Evolutionary conservation across 2,888 invertebrate species (phyloP).

Genomic region (Apomyelois bistriatella): DNA sequence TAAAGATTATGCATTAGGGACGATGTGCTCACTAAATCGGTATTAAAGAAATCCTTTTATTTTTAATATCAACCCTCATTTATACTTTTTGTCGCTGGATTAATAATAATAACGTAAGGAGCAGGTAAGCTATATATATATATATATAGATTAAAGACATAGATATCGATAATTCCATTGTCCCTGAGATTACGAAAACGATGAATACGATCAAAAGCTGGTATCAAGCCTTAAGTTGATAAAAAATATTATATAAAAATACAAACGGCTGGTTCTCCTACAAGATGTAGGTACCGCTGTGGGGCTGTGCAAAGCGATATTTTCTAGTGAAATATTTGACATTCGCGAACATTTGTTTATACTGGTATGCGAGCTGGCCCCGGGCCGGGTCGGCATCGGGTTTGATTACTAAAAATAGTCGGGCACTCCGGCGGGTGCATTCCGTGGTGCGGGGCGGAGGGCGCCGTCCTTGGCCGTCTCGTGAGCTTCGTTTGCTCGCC

Average conservation of each 20-base stretch:
- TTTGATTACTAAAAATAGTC: conserved; percentile 75
- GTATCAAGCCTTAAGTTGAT: neutral
- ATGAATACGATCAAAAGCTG: neutral
- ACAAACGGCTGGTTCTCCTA: neutral
- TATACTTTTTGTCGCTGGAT: conserved; percentile 46
- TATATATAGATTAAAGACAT: conserved; percentile 29
- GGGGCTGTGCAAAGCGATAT: conserved; percentile 27
- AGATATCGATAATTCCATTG: no score
- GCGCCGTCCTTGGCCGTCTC: conserved; percentile 61
- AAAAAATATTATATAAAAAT: neutral
- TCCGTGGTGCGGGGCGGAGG: conserved; percentile 41
- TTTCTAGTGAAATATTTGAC: conserved; percentile 30
- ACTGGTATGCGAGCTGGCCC: conserved; percentile 32
- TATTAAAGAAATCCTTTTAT: conserved; percentile 47
- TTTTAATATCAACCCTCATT: conserved; percentile 42
- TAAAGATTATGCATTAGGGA: conserved; percentile 23
- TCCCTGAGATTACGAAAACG: neutral
- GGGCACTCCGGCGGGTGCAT: conserved; percentile 59
- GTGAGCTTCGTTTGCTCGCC: conserved; percentile 47
- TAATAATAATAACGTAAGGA: conserved; percentile 41
- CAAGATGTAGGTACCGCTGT: neutral
- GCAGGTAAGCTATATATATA: conserved; percentile 47
- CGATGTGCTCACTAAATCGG: conserved; percentile 28
- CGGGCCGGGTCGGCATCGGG: conserved; percentile 53
- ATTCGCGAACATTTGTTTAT: conserved; percentile 50